These are phyloP conservation scores for Acrobasis suavella DNA, from an alignment of 2,888 invertebrate species.

Conservation along the genomic window DNA sequence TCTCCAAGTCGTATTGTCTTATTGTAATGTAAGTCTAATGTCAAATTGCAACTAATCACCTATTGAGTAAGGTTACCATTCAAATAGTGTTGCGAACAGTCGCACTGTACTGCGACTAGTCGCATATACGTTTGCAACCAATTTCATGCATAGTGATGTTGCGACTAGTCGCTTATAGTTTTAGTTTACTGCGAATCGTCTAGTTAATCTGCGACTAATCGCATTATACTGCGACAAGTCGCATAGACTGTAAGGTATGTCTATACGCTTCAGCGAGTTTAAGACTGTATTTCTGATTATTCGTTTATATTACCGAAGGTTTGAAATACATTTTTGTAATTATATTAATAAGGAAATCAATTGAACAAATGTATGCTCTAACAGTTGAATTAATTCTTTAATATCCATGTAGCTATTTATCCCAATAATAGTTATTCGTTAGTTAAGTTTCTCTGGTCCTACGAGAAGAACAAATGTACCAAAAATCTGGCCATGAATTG, in stretches of 20 bases:
- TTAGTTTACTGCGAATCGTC: not conserved
- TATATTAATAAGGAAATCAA: not conserved
- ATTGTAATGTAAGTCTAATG: not conserved
- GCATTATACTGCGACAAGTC: not conserved
- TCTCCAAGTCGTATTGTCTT: too few relatives aligned
- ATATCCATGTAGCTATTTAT: not conserved
- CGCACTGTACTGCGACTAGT: not conserved
- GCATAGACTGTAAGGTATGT: not conserved
- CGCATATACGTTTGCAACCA: not conserved
- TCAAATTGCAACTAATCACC: too few relatives aligned
- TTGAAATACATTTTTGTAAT: not conserved
- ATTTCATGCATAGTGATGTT: not conserved
- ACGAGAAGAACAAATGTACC: too few relatives aligned
- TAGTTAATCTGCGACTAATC: not conserved
- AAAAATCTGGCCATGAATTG: too few relatives aligned
- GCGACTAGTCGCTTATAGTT: not conserved
- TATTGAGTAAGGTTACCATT: too few relatives aligned
- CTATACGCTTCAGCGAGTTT: conserved; percentile 10
- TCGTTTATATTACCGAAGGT: not conserved
- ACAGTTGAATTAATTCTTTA: not conserved
- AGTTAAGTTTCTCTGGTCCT: too few relatives aligned
- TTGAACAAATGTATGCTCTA: not conserved
- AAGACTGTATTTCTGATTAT: conserved; percentile 6
- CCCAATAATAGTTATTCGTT: too few relatives aligned
- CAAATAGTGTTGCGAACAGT: not conserved